Evolutionary conservation across 2,113 vertebrate genomes (phyloP).

Genomic region (Lagopus leucura): DNA sequence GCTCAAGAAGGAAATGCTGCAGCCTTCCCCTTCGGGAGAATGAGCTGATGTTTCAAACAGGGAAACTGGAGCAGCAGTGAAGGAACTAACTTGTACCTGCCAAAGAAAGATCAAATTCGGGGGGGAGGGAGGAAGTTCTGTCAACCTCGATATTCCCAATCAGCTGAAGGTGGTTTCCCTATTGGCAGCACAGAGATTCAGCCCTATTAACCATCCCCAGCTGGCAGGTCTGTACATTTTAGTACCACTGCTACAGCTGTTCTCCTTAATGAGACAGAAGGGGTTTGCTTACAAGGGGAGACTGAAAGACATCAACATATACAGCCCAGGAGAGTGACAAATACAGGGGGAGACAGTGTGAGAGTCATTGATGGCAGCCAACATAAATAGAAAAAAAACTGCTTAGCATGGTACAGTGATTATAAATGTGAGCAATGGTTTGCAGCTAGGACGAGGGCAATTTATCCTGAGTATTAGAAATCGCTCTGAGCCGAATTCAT

Average conservation of each 20-base stretch:
- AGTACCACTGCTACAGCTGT: background rate
- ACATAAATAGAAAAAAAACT: background rate
- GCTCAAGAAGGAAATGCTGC: background rate
- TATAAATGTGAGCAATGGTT: background rate
- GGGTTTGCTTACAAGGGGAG: background rate
- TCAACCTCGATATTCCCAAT: background rate
- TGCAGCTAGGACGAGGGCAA: conserved; percentile 1
- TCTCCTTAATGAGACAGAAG: background rate
- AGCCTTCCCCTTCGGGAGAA: conserved; percentile 47
- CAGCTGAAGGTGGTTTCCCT: background rate
- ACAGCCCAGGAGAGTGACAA: background rate
- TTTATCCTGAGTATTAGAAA: conserved; percentile 41
- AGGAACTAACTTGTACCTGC: conserved; percentile 80
- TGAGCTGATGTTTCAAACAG: conserved; percentile 70
- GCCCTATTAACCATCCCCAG: background rate
- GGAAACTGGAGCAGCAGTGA: conserved; percentile 75
- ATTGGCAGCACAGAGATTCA: background rate
- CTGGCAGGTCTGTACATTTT: background rate
- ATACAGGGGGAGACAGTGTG: background rate
- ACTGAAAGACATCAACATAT: background rate
- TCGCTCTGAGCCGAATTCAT: background rate
- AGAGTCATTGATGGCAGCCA: conserved; percentile 1
- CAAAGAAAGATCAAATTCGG: background rate
- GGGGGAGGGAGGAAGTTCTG: background rate
- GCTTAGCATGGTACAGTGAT: background rate